Conservation (phyloP, 2,888 invertebrate species). For the Heliconius aoede region DNA sequence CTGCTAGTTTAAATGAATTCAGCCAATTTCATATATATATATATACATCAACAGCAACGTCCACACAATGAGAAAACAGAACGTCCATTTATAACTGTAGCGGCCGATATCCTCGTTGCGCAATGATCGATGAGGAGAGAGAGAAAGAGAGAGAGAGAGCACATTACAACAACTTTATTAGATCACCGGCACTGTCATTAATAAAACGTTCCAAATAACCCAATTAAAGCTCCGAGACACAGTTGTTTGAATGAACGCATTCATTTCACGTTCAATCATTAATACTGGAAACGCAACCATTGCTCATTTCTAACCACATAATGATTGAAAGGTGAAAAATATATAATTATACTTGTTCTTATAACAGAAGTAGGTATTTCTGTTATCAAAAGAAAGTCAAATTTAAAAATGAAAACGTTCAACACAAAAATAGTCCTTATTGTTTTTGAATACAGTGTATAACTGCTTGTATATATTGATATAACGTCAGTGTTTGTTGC, state of each 20-base stretch:
- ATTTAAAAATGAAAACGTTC: not conserved
- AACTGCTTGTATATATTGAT: not conserved
- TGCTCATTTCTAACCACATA: constrained; percentile 55
- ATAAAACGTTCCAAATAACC: constrained; percentile 17
- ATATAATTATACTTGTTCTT: constrained; percentile 52
- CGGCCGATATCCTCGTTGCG: constrained; percentile 4
- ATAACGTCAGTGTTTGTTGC: constrained; percentile 5
- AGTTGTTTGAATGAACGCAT: not conserved
- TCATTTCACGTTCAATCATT: constrained; percentile 58
- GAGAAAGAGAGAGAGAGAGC: not conserved
- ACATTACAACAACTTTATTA: constrained; percentile 24
- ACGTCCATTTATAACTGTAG: constrained; percentile 16
- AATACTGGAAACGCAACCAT: constrained; percentile 69
- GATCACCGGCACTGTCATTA: constrained; percentile 9
- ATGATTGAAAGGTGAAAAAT: constrained; percentile 57
- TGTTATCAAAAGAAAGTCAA: constrained; percentile 28
- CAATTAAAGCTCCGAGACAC: constrained; percentile 23
- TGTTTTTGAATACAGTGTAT: not conserved
- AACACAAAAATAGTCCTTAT: constrained; percentile 13
- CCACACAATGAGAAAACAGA: not conserved
- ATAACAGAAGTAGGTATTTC: constrained; percentile 27
- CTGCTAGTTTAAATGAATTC: too few species aligned
- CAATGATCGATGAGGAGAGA: constrained; percentile 18
- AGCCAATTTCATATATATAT: too few species aligned
- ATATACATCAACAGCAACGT: not conserved